Evolutionary conservation across 1,140 invertebrate genomes (phyloP).

Genomic region (Drosophila mayri): DNA sequence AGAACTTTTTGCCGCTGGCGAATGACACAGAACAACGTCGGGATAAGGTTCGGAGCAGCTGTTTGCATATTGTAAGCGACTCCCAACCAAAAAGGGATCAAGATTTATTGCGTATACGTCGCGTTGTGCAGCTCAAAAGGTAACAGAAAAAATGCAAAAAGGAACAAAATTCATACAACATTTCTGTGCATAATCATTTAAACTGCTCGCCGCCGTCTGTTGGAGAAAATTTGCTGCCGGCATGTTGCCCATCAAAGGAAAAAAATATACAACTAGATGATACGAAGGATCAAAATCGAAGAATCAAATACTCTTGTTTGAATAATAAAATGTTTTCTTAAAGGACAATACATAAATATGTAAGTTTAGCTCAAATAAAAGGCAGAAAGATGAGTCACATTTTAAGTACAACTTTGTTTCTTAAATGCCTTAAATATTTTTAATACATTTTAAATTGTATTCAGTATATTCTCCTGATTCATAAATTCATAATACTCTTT

Average conservation of each 20-base stretch:
- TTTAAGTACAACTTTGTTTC: accelerated
- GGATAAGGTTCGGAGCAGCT: constrained; percentile 59
- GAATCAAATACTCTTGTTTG: neutral
- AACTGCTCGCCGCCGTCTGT: constrained; percentile 68
- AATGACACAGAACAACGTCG: constrained; percentile 55
- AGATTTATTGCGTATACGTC: constrained; percentile 77
- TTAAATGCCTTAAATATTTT: neutral
- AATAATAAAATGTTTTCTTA: neutral
- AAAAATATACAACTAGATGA: constrained; percentile 39
- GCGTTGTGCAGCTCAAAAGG: constrained; percentile 65
- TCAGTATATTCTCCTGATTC: neutral
- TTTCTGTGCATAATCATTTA: constrained; percentile 81
- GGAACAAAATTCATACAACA: constrained; percentile 64
- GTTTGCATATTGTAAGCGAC: constrained; percentile 67
- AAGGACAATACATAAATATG: neutral
- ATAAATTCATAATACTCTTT: neutral
- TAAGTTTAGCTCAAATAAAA: neutral
- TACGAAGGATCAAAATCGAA: neutral
- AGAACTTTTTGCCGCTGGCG: constrained; percentile 70
- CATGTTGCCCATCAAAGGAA: constrained; percentile 66
- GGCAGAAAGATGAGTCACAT: too few species aligned
- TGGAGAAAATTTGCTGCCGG: constrained; percentile 72
- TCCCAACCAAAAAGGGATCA: constrained; percentile 32
- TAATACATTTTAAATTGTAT: neutral
- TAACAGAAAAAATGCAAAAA: constrained; percentile 54